Conservation (phyloP, 2,888 invertebrate genomes). For the Cephus rjabovi region DNA sequence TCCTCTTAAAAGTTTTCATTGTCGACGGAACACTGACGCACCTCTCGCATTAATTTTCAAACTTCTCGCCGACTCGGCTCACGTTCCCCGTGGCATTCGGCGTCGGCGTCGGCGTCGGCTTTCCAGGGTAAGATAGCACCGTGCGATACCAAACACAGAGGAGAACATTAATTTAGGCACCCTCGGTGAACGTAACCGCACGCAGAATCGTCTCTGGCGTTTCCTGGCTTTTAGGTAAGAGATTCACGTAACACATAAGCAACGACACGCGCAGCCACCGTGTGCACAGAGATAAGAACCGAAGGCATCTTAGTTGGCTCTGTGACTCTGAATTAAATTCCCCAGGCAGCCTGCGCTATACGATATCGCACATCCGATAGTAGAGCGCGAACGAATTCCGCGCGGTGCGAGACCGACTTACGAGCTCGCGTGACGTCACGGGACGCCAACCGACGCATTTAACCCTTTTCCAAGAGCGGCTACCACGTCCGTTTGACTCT, state of each 20-base stretch:
- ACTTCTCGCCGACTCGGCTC: constrained; percentile 59
- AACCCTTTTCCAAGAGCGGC: too few species aligned
- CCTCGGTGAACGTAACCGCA: constrained; percentile 22
- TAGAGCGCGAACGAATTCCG: too few species aligned
- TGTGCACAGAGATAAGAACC: constrained; percentile 63
- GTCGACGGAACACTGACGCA: too few species aligned
- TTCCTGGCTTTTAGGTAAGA: constrained; percentile 58
- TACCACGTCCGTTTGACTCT: too few species aligned
- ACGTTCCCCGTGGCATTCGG: constrained; percentile 51
- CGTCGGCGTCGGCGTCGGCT: constrained; percentile 34
- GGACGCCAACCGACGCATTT: too few species aligned
- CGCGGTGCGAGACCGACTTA: too few species aligned
- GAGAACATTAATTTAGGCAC: constrained; percentile 54
- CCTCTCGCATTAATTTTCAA: constrained; percentile 41
- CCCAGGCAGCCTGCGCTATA: background rate
- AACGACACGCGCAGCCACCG: constrained; percentile 60
- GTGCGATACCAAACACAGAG: constrained; percentile 48
- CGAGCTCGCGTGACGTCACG: too few species aligned
- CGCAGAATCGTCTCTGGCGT: constrained; percentile 39
- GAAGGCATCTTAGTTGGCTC: constrained; percentile 47
- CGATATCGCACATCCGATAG: too few species aligned
- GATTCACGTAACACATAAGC: constrained; percentile 66
- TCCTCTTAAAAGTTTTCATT: too few species aligned
- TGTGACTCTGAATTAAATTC: constrained; percentile 55
- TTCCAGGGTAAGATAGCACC: constrained; percentile 45